Evolutionary conservation across 2,113 vertebrate species (phyloP).

Genomic region (Mionectes macconnelli): DNA sequence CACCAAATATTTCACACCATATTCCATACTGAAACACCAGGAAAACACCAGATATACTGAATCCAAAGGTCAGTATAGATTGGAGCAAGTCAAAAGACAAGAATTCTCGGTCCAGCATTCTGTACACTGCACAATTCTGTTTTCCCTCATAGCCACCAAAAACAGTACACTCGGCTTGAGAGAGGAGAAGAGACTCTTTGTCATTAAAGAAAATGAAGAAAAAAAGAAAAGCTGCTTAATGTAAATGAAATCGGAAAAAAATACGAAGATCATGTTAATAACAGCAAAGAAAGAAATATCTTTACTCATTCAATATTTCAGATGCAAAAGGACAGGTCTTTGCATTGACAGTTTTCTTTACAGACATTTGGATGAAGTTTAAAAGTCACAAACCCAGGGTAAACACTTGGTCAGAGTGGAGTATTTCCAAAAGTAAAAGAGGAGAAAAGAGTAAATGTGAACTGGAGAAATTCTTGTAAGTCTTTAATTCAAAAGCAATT

Average conservation of each 20-base stretch:
- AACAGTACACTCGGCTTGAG: not conserved
- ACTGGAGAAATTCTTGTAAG: not conserved
- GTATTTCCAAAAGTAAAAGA: not conserved
- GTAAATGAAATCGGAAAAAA: not conserved
- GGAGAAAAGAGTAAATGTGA: not conserved
- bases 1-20: not conserved
- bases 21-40: not conserved
- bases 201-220: not conserved
- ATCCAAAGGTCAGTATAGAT: constrained; percentile 6
- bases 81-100: not conserved
- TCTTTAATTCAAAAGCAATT: constrained; percentile 1
- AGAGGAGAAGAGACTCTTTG: constrained; percentile 45
- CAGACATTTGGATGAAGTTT: not conserved
- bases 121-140: not conserved
- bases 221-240: not conserved
- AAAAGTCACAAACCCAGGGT: constrained; percentile 31
- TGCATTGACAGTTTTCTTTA: constrained; percentile 9
- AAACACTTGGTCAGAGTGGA: not conserved
- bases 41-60: not conserved
- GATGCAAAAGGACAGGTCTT: not conserved
- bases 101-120: not conserved
- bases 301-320: not conserved
- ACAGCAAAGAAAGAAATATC: constrained; percentile 9
- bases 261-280: not conserved
- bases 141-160: not conserved